Base-by-base conservation (phyloP, 2,888 invertebrate species). In the Noctuana brunneofusca region DNA sequence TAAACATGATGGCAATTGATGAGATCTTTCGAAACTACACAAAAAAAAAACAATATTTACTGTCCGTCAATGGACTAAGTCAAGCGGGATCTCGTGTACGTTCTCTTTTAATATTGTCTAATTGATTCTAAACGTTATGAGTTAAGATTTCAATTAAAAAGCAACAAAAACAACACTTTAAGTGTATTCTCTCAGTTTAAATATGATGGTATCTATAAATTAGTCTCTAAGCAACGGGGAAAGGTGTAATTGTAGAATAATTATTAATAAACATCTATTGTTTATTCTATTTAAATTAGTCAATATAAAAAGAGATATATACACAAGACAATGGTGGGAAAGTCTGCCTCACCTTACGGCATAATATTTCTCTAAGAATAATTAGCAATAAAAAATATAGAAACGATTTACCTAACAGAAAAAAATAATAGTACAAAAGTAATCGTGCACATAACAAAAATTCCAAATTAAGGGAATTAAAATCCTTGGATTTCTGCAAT, bases 11-110 rank as follows among this genome's bases (percentile, higher is more conserved):
- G 86, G 80, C 84, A 84, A 83, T 80, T 79, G 71, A 74, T 86
- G 88, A 88, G 88, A 88, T 88, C 88, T 84, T 83, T 78, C 70
- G 75, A 80, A 83, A 82, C 79, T 84, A 84, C 79, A 83, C 78
- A 78, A 80, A 77, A 78, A 75, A 78, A 80, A 77, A 78, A 75
- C 74, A 76, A 76, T 53, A 62, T 62, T 64, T 64, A 81, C 77
- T 80, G 80, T 81, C 83, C 86, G 72, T 72, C 70, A 65, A 63
- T 72, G 79, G 80, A 85, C 84, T 81, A 84, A 87, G 80, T 85
- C 82, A 80, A 80, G 75, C 58, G 63, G 35, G 53, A 54, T 58
- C 60, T 56, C 58, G 32, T 58, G 50, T 38, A 16, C n/a, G 16
- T 53, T 11, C 20, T 11, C 52, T 50, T 60, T 54, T 48, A 48